A percentile compares a stretch with the other conserved stretches of the same genome.
These are phyloP conservation scores for Pardosa pseudoannulata DNA, from an alignment of 2,888 invertebrate genomes.

Conservation along the genomic window DNA sequence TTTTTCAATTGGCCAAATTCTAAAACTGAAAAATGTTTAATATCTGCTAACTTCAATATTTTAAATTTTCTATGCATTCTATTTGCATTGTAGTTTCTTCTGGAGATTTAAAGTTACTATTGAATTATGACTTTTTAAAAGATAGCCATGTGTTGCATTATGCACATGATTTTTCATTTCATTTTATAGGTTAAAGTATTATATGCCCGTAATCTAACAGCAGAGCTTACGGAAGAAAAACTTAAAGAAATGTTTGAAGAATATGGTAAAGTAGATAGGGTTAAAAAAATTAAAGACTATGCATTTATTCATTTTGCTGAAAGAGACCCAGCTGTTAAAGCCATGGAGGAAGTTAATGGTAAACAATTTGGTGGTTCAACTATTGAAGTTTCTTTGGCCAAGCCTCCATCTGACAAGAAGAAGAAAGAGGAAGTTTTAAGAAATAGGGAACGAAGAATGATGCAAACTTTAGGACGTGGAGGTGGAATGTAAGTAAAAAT, in stretches of 20 bases:
- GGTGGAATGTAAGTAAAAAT: conserved; percentile 68
- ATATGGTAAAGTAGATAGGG: conserved; percentile 96
- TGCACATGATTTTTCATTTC: no score
- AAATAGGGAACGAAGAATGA: conserved; percentile 93
- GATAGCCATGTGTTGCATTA: no score
- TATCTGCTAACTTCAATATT: no score
- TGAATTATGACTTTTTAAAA: no score
- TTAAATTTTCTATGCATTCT: no score
- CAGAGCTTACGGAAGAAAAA: conserved; percentile 97
- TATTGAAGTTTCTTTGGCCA: conserved; percentile 97
- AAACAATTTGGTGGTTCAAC: conserved; percentile 83
- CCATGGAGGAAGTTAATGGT: conserved; percentile 79
- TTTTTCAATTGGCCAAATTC: no score
- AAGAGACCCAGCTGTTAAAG: conserved; percentile 95
- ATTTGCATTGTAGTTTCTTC: no score
- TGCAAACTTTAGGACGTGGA: conserved; percentile 75
- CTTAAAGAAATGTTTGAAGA: conserved; percentile 95
- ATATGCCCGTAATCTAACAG: conserved; percentile 97
- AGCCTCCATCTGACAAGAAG: conserved; percentile 99
- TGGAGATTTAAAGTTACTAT: no score
- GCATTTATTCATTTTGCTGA: conserved; percentile 99
- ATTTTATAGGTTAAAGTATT: conserved; percentile 91
- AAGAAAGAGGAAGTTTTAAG: conserved; percentile 96
- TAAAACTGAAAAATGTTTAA: no score
- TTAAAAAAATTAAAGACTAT: conserved; percentile 99